Evolutionary conservation across 2,113 vertebrate species (phyloP).

Genomic region (Apteryx mantelli): DNA sequence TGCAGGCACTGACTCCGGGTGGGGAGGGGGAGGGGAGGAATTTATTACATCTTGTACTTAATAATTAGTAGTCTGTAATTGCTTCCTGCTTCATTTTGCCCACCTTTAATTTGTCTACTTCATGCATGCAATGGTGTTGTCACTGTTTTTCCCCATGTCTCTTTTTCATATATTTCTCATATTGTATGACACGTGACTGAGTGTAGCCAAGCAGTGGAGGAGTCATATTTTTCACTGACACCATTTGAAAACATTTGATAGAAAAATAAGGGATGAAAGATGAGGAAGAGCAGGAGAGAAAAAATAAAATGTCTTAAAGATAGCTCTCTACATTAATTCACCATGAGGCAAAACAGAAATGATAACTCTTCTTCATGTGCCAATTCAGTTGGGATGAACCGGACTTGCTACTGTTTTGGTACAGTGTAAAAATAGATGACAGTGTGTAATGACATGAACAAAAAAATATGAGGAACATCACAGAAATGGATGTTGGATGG

Average conservation of each 20-base stretch:
- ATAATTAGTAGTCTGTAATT: slow-evolving; percentile 41
- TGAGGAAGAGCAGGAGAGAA: slow-evolving; percentile 32
- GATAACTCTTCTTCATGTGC: slow-evolving; percentile 1
- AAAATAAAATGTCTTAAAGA: slow-evolving; percentile 18
- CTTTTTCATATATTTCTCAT: neutral
- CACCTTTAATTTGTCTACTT: slow-evolving; percentile 31
- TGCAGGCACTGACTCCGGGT: slow-evolving; percentile 33
- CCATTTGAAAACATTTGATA: slow-evolving; percentile 7
- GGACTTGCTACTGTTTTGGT: slow-evolving; percentile 1
- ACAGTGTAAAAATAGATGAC: slow-evolving; percentile 33
- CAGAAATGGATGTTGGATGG: slow-evolving; percentile 49
- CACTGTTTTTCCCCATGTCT: neutral
- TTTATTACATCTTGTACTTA: slow-evolving; percentile 45
- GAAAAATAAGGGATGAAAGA: slow-evolving; percentile 24
- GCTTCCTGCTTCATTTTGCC: slow-evolving; percentile 51
- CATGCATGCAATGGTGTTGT: neutral
- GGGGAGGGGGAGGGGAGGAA: neutral
- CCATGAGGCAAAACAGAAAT: slow-evolving; percentile 36
- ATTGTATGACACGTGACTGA: neutral
- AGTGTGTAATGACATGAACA: neutral
- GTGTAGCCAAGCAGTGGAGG: slow-evolving; percentile 8
- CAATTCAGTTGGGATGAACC: neutral
- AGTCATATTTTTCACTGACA: slow-evolving; percentile 53
- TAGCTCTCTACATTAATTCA: slow-evolving; percentile 35
- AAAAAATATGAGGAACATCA: slow-evolving; percentile 32